These are phyloP conservation scores for Ormyrus rosae DNA, from an alignment of 2,888 invertebrate genomes.

Conservation along the genomic window DNA sequence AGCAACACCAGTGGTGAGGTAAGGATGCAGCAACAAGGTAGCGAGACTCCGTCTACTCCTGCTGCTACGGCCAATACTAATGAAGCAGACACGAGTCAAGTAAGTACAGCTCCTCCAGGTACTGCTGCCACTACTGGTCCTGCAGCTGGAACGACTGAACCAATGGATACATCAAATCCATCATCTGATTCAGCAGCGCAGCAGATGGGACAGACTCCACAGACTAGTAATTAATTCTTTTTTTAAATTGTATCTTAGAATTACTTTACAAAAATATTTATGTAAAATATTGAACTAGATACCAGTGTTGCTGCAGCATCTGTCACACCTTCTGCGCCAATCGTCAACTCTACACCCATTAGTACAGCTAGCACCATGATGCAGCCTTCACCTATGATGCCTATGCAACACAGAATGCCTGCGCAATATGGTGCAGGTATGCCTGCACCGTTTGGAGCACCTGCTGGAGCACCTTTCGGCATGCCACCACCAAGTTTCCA, in stretches of 20 bases:
- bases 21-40: constrained; percentile 55
- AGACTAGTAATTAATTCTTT: constrained; percentile 59
- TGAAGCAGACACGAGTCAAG: constrained; percentile 68
- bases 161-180: constrained; percentile 63
- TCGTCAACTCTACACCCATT: constrained; percentile 65
- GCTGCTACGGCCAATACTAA: constrained; percentile 56
- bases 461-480: constrained; percentile 78
- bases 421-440: constrained; percentile 79
- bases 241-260: background rate
- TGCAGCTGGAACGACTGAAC: constrained; percentile 70
- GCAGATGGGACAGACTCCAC: constrained; percentile 65
- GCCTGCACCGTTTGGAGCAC: constrained; percentile 77
- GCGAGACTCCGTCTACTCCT: constrained; percentile 51
- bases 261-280: background rate
- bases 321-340: constrained; percentile 61
- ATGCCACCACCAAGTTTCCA: constrained; percentile 84
- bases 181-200: constrained; percentile 53
- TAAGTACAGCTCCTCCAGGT: constrained; percentile 72
- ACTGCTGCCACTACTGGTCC: constrained; percentile 71
- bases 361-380: constrained; percentile 72
- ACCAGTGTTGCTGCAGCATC: constrained; percentile 61
- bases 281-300: constrained; percentile 18
- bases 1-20: constrained; percentile 55
- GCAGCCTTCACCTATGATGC: constrained; percentile 73
- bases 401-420: constrained; percentile 74